Conservation (phyloP, 2,888 invertebrate genomes). For the Apotomis turbidana region DNA sequence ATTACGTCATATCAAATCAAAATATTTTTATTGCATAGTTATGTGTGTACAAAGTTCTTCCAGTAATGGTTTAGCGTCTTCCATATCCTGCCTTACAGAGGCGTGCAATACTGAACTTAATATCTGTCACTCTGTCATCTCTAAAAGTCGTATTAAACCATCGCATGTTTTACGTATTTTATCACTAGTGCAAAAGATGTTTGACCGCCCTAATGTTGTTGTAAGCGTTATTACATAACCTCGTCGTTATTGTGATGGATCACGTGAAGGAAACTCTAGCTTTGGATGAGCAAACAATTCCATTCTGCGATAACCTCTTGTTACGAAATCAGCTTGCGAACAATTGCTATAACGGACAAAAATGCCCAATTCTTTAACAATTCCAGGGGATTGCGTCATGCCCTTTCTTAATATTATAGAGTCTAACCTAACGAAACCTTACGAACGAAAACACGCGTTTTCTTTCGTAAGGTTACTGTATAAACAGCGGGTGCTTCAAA, state of each 20-base stretch:
- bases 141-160: neutral
- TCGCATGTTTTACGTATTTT: neutral
- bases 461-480: constrained; percentile 9
- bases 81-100: too few relatives aligned
- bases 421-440: neutral
- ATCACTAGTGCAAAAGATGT: neutral
- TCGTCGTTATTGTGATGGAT: constrained; percentile 23
- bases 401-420: constrained; percentile 19
- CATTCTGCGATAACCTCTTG: constrained; percentile 7
- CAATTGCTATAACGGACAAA: constrained; percentile 17
- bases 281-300: constrained; percentile 10
- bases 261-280: constrained; percentile 16
- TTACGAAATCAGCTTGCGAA: constrained; percentile 24
- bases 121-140: neutral
- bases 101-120: too few relatives aligned
- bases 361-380: constrained; percentile 21
- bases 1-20: too few relatives aligned
- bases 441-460: neutral
- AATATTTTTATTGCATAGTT: too few relatives aligned
- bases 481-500: constrained; percentile 13
- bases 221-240: constrained; percentile 8
- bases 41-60: too few relatives aligned
- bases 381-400: constrained; percentile 8
- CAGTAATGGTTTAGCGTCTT: too few relatives aligned
- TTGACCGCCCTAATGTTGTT: constrained; percentile 16